These are phyloP conservation scores for Lindbergichthys nudifrons DNA, from an alignment of 2,797 vertebrate species.

Conservation along the genomic window DNA sequence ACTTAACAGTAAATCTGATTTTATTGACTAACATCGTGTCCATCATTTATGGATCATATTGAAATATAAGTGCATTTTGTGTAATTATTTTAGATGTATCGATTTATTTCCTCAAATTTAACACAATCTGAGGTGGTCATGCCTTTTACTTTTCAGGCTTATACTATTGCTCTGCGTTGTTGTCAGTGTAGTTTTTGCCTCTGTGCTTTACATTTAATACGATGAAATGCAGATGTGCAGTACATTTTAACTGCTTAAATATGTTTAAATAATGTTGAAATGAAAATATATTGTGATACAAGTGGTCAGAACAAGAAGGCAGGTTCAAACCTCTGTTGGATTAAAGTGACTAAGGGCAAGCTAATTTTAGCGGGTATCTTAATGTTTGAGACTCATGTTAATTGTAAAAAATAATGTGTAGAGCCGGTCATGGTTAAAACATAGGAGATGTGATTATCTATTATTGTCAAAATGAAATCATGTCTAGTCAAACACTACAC, in stretches of 20 bases:
- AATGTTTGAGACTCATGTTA: background rate
- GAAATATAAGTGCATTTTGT: background rate
- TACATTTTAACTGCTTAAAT: constrained; percentile 3
- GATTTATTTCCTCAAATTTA: background rate
- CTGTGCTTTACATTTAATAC: background rate
- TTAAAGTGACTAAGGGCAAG: constrained; percentile 36
- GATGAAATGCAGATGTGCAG: background rate
- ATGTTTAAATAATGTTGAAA: background rate
- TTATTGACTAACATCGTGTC: background rate
- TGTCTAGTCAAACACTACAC: background rate
- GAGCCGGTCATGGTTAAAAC: background rate
- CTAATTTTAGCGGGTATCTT: constrained; percentile 35
- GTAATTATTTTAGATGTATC: background rate
- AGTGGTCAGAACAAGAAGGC: constrained; percentile 5
- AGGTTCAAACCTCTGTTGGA: constrained; percentile 31
- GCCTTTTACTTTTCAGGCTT: background rate
- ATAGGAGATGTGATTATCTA: background rate
- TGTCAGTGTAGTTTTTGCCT: background rate
- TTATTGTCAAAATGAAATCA: no score
- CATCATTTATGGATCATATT: background rate
- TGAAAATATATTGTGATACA: background rate
- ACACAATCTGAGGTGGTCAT: background rate
- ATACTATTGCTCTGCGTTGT: background rate
- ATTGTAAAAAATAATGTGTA: background rate
- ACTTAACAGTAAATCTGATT: background rate